Base-by-base conservation (phyloP, 2,797 vertebrate genomes). In the Apogon hyalosoma region DNA sequence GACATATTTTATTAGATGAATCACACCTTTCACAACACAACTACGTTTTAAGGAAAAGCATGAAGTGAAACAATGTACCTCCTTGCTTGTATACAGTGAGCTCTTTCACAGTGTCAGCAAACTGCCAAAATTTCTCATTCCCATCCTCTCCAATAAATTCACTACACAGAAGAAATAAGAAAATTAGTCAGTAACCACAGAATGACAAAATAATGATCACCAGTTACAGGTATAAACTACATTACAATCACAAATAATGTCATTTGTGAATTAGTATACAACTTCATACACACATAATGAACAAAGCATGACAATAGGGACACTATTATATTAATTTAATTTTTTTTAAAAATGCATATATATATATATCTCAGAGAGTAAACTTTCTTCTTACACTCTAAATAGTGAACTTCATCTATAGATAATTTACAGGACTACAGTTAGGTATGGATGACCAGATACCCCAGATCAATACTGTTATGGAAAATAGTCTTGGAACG, bases 121-220 rank as follows among this genome's bases (percentile, higher is more conserved):
- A 99, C 85, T 97, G 96, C 98, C 98, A 99, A 88, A 99, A 99
- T 86, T 96, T 97, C 74, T 99, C 97, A 85, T 96, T 96, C 79
- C 95, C 94, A 89, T 96, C 97, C 94, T 98, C 96, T 83, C 94
- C 95, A 85, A 99, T 94, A 91, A 98, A 99, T 89, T 99, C 98
- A 79, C 98, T 99, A 87, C 76, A 88, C 14, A 80, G 75, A 18
- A 54, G 12, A 80, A 76, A 71, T 14, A 1, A 40, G 24, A 68
- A 7, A 1, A 45, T 14, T 47, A 36, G 41, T 60, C 51, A 68
- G 11, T 16, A 57, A 60, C 21, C 40, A 54, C 33, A 50, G 10
- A 6, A 50, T 41, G 14, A 7, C 2, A n/a, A 55, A 24, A 53
- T 3, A 6, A n/a, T 19, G 9, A 10, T 9, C 1, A 39, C 24